These are phyloP conservation scores for Fundulus diaphanus DNA, from an alignment of 2,797 vertebrate species.

Conservation along the genomic window DNA sequence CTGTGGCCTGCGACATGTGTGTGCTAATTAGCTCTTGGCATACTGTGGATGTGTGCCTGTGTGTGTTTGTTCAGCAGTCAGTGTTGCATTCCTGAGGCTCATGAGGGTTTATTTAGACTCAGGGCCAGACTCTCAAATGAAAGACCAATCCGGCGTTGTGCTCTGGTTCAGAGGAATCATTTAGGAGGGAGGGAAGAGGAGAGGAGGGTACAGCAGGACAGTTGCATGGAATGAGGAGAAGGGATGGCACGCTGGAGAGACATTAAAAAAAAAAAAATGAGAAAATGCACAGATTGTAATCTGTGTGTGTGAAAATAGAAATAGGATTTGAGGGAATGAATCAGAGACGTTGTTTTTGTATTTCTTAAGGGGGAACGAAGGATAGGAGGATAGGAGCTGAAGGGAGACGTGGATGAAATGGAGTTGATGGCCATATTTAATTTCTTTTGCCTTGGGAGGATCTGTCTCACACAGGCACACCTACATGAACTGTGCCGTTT, in stretches of 20 bases:
- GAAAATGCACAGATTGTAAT: constrained; percentile 61
- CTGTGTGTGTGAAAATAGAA: constrained; percentile 41
- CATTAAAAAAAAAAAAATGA: constrained; percentile 38
- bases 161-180: constrained; percentile 54
- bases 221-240: constrained; percentile 5
- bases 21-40: constrained; percentile 68
- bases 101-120: constrained; percentile 67
- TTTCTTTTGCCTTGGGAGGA: constrained; percentile 55
- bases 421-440: constrained; percentile 64
- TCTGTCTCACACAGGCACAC: constrained; percentile 20
- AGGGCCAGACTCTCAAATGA: constrained; percentile 68
- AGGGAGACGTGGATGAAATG: constrained; percentile 44
- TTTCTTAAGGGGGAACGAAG: constrained; percentile 26
- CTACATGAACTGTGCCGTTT: constrained; percentile 32
- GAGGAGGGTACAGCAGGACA: constrained; percentile 5
- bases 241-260: constrained; percentile 3
- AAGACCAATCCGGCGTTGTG: constrained; percentile 63
- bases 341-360: constrained; percentile 39
- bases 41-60: constrained; percentile 8
- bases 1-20: constrained; percentile 56
- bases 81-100: constrained; percentile 50
- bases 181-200: constrained; percentile 6
- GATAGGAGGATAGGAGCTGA: constrained; percentile 33
- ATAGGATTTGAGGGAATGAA: constrained; percentile 50
- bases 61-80: constrained; percentile 43